Conservation (phyloP, 2,888 invertebrate genomes). For the Hyppa rectilinea region DNA sequence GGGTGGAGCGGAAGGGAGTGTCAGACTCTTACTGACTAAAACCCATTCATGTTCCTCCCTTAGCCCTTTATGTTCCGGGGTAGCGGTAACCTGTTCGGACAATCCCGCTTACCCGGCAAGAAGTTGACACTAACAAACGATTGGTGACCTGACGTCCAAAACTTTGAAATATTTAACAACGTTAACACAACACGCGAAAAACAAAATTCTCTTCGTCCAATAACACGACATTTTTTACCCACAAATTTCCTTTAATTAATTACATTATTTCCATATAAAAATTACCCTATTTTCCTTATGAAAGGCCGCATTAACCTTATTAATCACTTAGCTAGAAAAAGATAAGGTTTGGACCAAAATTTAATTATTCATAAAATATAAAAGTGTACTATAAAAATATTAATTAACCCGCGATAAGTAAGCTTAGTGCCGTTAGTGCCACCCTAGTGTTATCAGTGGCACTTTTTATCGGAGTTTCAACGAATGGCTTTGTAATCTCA, state of each 20-base stretch:
- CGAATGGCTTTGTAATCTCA: constrained; percentile 61
- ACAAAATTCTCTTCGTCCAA: constrained; percentile 51
- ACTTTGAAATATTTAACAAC: background rate
- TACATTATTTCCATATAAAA: constrained; percentile 69
- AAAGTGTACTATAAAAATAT: constrained; percentile 80
- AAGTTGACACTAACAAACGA: background rate
- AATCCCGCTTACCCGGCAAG: no score
- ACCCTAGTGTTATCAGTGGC: constrained; percentile 52
- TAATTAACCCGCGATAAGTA: constrained; percentile 83
- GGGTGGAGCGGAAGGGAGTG: no score
- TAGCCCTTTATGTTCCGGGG: no score
- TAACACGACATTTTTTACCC: constrained; percentile 42
- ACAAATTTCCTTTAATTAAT: constrained; percentile 67
- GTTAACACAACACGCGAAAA: constrained; percentile 28
- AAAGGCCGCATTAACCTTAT: constrained; percentile 72
- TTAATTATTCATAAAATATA: constrained; percentile 71
- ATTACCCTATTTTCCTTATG: constrained; percentile 71
- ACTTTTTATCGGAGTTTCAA: constrained; percentile 58
- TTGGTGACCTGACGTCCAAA: background rate
- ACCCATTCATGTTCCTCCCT: no score
- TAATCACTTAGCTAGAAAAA: constrained; percentile 70
- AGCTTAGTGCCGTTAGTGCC: constrained; percentile 37
- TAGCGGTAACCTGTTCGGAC: no score
- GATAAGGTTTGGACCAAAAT: constrained; percentile 68
- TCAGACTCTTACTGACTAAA: no score